These are phyloP conservation scores for Neoseiulus cucumeris DNA, from an alignment of 1,140 invertebrate genomes.

Conservation along the genomic window DNA sequence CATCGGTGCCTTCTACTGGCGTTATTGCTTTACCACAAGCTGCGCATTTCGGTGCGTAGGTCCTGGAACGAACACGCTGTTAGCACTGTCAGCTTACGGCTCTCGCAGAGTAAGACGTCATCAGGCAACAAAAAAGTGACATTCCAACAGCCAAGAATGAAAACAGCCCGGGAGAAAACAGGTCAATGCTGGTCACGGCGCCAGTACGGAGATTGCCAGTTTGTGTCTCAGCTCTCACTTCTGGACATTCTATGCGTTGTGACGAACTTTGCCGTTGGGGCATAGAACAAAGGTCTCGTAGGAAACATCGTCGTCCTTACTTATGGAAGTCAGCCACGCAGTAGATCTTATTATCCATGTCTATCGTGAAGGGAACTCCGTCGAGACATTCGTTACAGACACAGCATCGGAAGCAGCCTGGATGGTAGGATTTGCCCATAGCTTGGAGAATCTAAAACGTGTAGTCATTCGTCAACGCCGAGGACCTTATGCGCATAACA, in stretches of 20 bases:
- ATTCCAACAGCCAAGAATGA: too few relatives aligned
- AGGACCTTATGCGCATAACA: background rate
- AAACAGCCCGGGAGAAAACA: too few relatives aligned
- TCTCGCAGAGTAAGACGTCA: too few relatives aligned
- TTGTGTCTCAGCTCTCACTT: too few relatives aligned
- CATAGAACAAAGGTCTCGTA: too few relatives aligned
- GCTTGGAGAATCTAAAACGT: slow-evolving; percentile 75
- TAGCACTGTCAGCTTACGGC: too few relatives aligned
- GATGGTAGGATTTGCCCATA: slow-evolving; percentile 97
- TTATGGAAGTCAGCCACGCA: slow-evolving; percentile 94
- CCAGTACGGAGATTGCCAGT: too few relatives aligned
- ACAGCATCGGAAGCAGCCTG: slow-evolving; percentile 92
- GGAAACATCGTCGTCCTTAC: slow-evolving; percentile 23
- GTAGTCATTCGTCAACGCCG: slow-evolving; percentile 8
- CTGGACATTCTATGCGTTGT: background rate
- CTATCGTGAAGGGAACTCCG: slow-evolving; percentile 89
- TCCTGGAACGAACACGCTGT: slow-evolving; percentile 34
- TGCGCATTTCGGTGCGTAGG: slow-evolving; percentile 92
- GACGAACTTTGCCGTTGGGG: too few relatives aligned
- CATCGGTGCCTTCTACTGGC: slow-evolving; percentile 73
- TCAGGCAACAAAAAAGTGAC: too few relatives aligned
- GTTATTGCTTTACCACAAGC: slow-evolving; percentile 80
- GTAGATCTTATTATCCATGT: slow-evolving; percentile 94
- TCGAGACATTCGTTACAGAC: slow-evolving; percentile 93
- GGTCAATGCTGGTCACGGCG: too few relatives aligned